phyloP scores from a whole-genome alignment of 2,113 vertebrate genomes.

The Ciconia maguari region DNA sequence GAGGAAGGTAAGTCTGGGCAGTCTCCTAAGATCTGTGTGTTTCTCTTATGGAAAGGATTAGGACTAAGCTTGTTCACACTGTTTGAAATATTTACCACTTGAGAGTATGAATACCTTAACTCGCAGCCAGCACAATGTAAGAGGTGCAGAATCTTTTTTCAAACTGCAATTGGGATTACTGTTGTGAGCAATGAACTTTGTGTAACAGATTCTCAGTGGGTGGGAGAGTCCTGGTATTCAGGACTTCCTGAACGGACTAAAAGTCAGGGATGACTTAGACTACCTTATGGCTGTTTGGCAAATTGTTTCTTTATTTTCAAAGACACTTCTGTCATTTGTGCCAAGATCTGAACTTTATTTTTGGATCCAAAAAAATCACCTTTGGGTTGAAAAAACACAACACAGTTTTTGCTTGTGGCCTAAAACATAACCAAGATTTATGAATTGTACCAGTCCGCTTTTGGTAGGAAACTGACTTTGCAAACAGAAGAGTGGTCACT shows the following conservation, averaged over 20 bases:
- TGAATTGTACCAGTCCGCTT: not conserved
- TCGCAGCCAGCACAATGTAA: not conserved
- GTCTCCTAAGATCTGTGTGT: not conserved
- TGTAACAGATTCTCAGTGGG: not conserved
- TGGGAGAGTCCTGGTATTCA: not conserved
- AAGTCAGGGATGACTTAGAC: not conserved
- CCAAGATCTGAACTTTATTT: not conserved
- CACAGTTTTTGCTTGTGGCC: not conserved
- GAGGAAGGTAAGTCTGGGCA: not conserved
- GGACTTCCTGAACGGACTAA: not conserved
- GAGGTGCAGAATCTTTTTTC: not conserved
- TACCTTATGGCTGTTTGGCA: not conserved
- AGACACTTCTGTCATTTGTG: not conserved
- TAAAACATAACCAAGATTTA: not conserved
- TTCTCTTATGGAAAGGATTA: not conserved
- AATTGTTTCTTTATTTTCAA: not conserved
- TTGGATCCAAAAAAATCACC: constrained; percentile 14
- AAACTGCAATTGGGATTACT: not conserved
- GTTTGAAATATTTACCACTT: not conserved
- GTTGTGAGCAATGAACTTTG: not conserved
- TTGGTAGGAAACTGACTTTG: not conserved
- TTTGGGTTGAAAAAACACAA: not conserved
- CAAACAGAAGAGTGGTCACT: not conserved
- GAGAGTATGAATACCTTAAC: not conserved
- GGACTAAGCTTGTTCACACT: not conserved